Conservation (phyloP, 2,888 invertebrate genomes). For the Margaritifera margaritifera region DNA sequence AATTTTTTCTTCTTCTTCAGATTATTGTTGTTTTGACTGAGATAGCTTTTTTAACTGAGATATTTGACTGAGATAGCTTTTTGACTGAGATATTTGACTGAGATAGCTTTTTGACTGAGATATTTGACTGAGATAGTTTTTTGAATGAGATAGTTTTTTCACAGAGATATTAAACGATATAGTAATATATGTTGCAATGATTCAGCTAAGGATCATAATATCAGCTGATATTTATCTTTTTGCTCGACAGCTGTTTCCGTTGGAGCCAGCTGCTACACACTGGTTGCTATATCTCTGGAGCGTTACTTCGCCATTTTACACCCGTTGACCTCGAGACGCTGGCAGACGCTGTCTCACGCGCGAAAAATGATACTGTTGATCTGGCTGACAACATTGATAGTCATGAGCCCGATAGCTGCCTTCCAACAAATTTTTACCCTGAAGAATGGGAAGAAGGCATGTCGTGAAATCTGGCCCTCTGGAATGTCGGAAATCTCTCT, state of each 20-base stretch:
- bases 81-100: too few relatives aligned
- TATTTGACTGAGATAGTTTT: too few relatives aligned
- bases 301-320: conserved; percentile 86
- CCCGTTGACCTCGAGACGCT: conserved; percentile 81
- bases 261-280: conserved; percentile 83
- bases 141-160: too few relatives aligned
- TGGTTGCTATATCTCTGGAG: conserved; percentile 85
- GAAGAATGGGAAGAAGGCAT: conserved; percentile 50
- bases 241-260: conserved; percentile 80
- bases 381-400: conserved; percentile 77
- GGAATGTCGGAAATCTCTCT: conserved; percentile 58
- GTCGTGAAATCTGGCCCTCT: conserved; percentile 60
- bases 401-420: conserved; percentile 81
- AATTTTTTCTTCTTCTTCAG: too few relatives aligned
- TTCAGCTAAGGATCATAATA: too few relatives aligned
- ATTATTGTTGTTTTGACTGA: too few relatives aligned
- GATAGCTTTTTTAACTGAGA: too few relatives aligned
- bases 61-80: too few relatives aligned
- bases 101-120: too few relatives aligned
- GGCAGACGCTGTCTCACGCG: conserved; percentile 84
- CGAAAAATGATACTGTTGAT: conserved; percentile 76
- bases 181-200: too few relatives aligned
- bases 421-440: conserved; percentile 52
- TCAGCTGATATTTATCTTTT: too few relatives aligned
- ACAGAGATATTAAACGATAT: too few relatives aligned